These are phyloP conservation scores for Aphelocoma coerulescens DNA, from an alignment of 2,113 vertebrate genomes.

Conservation along the genomic window DNA sequence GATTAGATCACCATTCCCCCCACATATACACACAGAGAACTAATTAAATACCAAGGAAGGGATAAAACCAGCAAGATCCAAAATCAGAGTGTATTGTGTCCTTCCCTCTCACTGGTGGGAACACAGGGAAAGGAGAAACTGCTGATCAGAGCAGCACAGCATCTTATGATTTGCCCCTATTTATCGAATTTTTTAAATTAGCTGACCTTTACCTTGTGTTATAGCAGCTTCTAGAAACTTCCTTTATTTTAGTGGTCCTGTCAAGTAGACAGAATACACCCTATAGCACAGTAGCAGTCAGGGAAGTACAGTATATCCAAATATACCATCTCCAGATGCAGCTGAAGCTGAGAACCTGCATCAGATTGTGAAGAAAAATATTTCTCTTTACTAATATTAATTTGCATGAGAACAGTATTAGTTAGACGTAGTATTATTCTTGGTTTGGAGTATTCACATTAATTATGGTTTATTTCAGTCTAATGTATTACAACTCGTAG, in stretches of 20 bases:
- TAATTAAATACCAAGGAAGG: slow-evolving; percentile 40
- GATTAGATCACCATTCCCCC: slow-evolving; percentile 33
- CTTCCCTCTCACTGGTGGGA: not conserved
- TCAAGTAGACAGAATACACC: not conserved
- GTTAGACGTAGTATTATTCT: not conserved
- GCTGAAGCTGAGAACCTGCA: not conserved
- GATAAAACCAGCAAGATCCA: slow-evolving; percentile 18
- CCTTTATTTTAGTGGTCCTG: not conserved
- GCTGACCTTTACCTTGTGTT: not conserved
- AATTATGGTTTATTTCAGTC: not conserved
- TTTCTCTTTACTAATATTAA: not conserved
- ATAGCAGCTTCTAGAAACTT: not conserved
- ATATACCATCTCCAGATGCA: not conserved
- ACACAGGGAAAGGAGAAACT: not conserved
- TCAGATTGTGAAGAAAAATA: not conserved
- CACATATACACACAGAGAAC: not conserved
- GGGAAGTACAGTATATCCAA: not conserved
- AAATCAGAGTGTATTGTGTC: not conserved
- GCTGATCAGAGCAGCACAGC: not conserved
- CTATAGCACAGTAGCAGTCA: not conserved
- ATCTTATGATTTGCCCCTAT: not conserved
- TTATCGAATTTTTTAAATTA: not conserved
- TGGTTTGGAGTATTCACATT: not conserved
- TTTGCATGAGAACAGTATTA: not conserved
- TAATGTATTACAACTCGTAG: not conserved